Evolutionary conservation across 2,888 invertebrate species (phyloP).

Genomic region (Sycophila texana): DNA sequence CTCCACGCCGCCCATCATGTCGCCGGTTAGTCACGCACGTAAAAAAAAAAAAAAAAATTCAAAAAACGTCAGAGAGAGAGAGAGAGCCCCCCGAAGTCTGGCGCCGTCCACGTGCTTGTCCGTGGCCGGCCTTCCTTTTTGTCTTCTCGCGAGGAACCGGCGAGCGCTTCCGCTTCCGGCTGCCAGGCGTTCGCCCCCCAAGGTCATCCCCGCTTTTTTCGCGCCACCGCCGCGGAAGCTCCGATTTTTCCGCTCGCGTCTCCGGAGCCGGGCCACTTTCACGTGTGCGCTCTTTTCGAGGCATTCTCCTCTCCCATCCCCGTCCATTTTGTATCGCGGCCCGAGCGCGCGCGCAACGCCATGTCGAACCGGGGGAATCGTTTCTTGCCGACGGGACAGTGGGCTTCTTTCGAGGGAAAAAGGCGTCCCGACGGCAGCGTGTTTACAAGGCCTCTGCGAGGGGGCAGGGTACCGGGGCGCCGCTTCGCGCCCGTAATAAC

Average conservation of each 20-base stretch:
- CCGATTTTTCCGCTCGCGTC: no score
- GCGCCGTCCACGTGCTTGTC: neutral
- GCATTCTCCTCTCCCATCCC: neutral
- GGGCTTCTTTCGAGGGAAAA: neutral
- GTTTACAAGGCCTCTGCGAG: no score
- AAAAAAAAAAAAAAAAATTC: neutral
- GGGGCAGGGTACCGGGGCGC: no score
- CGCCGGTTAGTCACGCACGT: slow-evolving; percentile 67
- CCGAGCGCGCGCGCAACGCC: slow-evolving; percentile 28
- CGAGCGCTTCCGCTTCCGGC: neutral
- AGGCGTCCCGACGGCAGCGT: neutral
- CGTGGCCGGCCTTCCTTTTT: neutral
- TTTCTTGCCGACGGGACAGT: neutral
- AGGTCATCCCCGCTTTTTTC: neutral
- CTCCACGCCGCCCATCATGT: slow-evolving; percentile 73
- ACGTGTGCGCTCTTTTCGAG: slow-evolving; percentile 23
- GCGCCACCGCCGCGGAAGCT: neutral
- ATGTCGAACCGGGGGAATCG: slow-evolving; percentile 2
- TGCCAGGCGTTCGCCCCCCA: neutral
- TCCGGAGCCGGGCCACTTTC: neutral
- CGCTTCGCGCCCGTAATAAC: no score
- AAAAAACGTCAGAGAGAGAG: no score
- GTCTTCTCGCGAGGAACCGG: neutral
- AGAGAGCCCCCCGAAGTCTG: neutral
- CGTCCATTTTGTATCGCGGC: slow-evolving; percentile 52